Evolutionary conservation across 1,140 invertebrate genomes (phyloP), one percentile per base, ranked within the genome.

Genomic region (Dryas iulia): DNA sequence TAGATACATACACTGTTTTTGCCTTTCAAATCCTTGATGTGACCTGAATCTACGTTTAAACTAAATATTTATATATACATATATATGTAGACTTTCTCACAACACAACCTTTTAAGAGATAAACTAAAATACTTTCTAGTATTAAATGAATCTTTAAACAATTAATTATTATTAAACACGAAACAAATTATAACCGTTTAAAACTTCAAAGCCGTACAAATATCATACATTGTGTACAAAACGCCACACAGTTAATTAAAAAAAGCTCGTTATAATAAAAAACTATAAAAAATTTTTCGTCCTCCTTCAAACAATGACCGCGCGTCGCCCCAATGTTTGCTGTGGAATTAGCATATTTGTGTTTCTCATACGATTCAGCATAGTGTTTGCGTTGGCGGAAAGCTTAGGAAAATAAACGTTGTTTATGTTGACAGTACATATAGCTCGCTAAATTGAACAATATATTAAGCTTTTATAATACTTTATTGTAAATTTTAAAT

Each of bases 331-430:
- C 39, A 56, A 78, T 80, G 74, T 85, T 85, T 79, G 72, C 64
- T 60, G 60, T 76, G 58, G 75, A 81, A 79, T 85, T 82, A 83
- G 74, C 76, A 63, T 85, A 74, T 84, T 85, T 83, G 79, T 76
- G 73, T 77, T 85, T 85, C 81, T 76, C 83, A 82, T 81, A 76
- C 71, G 75, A 65, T 54, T 57, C 61, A 28, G 57, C 63, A 56
- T 26, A 59, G 18, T 71, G 62, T 71, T 71, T 65, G 52, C 62
- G 58, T 66, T 71, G 69, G 69, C 69, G 69, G 64, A 71, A 65
- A 61, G 69, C 69, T 71, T 71, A 71, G 62, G 69, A 71, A 71
- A 71, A 71, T 71, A 71, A 53, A 65, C 57, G 69, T 61, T 71
- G 57, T 71, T 65, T 60, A 60, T 61, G 69, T 61, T 71, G 63